Base-by-base conservation (phyloP, 2,888 invertebrate genomes). In the Oligia strigilis region DNA sequence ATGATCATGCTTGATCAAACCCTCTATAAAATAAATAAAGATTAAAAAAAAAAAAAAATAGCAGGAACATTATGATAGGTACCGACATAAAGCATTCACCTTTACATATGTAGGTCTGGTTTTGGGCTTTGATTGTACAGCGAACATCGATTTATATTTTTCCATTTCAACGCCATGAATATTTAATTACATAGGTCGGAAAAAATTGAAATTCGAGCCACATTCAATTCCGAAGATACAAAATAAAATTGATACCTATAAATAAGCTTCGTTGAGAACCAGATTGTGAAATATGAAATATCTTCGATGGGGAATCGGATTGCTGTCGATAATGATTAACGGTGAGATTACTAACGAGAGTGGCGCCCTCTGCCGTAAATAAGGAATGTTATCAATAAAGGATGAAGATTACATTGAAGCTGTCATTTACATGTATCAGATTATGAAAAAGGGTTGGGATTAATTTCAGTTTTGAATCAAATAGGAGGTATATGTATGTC, bases 271-370 rank as follows among this genome's bases (percentile, higher is more conserved):
- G 72, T 82, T n/a, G 65, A 78, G 71, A 86, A 84, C 87, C 74
- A 77, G 75, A 88, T 87, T 74, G 77, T 66, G 75, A 78, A 88
- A 88, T 87, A 86, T 83, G 78, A 81, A 85, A 89, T 83, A 85
- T 77, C 77, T 64, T 49, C n/a, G 70, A 78, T 77, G 76, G 52
- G 72, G 84, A 76, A 89, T 86, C 69, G n/a, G 76, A 82, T 86
- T 74, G 67, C 69, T 83, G 85, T 67, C 77, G 83, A 81, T 85
- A 89, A 87, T 84, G 84, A 89, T 90, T 89, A 86, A 60, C 87
- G 85, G 78, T 78, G 81, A 85, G 75, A 89, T 87, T 82, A 74
- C 81, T 83, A 88, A 87, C 88, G 85, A 83, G 80, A 80, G 71
- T 72, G 71, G 69, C 75, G 74, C 80, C 77, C 73, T 52, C 73